A percentile compares a stretch with the other conserved stretches of the same genome.
Evolutionary conservation across 2,888 invertebrate species (phyloP).

Genomic region (Melanargia galathea): DNA sequence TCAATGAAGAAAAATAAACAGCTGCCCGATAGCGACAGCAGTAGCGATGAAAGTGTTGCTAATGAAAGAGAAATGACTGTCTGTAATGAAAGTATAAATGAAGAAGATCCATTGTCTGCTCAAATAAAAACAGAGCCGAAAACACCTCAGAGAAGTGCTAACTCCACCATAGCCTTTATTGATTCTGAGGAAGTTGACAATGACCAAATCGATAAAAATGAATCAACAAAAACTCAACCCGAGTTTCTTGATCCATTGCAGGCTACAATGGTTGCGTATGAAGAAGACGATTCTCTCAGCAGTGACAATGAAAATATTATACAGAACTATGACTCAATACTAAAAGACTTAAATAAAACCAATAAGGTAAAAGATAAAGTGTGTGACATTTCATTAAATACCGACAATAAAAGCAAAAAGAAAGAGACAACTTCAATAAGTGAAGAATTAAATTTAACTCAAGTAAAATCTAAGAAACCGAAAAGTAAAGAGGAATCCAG

Average conservation of each 20-base stretch:
- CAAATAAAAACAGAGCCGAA: slow-evolving; percentile 63
- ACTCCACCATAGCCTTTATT: slow-evolving; percentile 57
- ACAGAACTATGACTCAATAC: slow-evolving; percentile 66
- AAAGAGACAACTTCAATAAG: slow-evolving; percentile 55
- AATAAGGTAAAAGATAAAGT: slow-evolving; percentile 49
- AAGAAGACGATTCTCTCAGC: slow-evolving; percentile 50
- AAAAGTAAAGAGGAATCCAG: slow-evolving; percentile 37
- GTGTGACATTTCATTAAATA: slow-evolving; percentile 59
- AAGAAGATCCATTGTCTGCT: slow-evolving; percentile 58
- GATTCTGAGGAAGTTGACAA: slow-evolving; percentile 53
- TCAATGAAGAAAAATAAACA: slow-evolving; percentile 49
- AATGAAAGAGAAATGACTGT: slow-evolving; percentile 68
- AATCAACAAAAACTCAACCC: slow-evolving; percentile 51
- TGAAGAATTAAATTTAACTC: slow-evolving; percentile 68
- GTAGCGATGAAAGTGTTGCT: slow-evolving; percentile 47
- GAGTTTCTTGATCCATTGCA: slow-evolving; percentile 63
- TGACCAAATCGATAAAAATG: slow-evolving; percentile 49
- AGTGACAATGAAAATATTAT: slow-evolving; percentile 67
- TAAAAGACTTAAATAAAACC: slow-evolving; percentile 57
- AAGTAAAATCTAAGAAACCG: slow-evolving; percentile 48
- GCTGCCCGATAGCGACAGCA: slow-evolving; percentile 55
- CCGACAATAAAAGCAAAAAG: slow-evolving; percentile 55
- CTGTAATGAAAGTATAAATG: slow-evolving; percentile 46
- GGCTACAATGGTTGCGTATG: slow-evolving; percentile 47
- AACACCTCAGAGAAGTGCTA: slow-evolving; percentile 57